A percentile compares a stretch with the other conserved stretches of the same genome.
phyloP scores from a whole-genome alignment of 2,888 invertebrate species.

The Rhogogaster chlorosoma region DNA sequence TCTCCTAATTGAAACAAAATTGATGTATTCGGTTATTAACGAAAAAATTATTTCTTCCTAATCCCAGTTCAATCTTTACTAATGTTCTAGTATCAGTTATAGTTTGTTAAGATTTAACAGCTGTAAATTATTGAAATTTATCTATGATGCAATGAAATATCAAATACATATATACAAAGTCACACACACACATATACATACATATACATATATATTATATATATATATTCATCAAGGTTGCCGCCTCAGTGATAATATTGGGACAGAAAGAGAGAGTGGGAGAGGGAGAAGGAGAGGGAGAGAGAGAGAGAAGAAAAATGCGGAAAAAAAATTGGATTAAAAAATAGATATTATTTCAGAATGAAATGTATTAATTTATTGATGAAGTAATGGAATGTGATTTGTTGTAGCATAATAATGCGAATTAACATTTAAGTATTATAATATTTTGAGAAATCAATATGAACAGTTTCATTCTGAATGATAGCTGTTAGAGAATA shows the following conservation, averaged over 20 bases:
- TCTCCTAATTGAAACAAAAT: conserved; percentile 77
- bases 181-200: neutral
- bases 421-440: neutral
- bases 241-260: conserved; percentile 25
- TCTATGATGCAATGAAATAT: conserved; percentile 16
- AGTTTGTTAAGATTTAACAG: conserved; percentile 57
- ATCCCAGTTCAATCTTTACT: neutral
- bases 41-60: neutral
- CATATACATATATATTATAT: neutral
- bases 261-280: neutral
- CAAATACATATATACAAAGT: neutral
- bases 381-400: neutral
- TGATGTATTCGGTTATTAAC: neutral
- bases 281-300: conserved; percentile 2
- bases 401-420: neutral
- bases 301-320: neutral
- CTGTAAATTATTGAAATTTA: conserved; percentile 70
- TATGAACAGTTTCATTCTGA: neutral
- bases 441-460: conserved; percentile 38
- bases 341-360: conserved; percentile 1
- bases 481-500: neutral
- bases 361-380: neutral
- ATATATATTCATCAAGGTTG: conserved; percentile 29
- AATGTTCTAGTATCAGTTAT: neutral
- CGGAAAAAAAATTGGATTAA: conserved; percentile 6